Base-by-base conservation (phyloP, 2,888 invertebrate species). In the Diabrotica balteata region DNA sequence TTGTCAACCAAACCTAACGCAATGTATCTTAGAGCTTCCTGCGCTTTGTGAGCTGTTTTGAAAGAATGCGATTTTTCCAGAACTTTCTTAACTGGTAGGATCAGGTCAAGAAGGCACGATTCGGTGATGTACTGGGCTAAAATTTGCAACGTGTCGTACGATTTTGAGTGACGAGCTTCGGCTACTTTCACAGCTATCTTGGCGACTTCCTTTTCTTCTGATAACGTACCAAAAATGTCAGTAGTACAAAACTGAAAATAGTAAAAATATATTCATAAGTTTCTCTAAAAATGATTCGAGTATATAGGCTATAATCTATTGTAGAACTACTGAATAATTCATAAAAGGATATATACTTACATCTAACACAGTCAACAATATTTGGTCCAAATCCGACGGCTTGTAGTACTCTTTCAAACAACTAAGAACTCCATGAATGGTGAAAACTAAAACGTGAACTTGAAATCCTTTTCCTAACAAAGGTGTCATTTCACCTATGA, bases 191-290 rank as follows among this genome's bases (percentile, higher is more conserved):
- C 89, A 7, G 90, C 90, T 43, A 98, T 90, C 79, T 94, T 93
- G 0, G 90, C 89, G 0, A 97, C 90, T 84, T 97, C 95, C 82
- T 97, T 98, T 83, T 98, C 98, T 80, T 97, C 97, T 0, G 93
- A 91, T 6, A 93, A 86, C 10, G 89, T 87, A 0, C 96, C 96
- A 80, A 98, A 98, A 50, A 98, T 86, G 84, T 98, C 98, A 69
- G 93, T 90, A 53, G 90, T 89, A 73, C 95, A 95, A 7, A 97
- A 84, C 88, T 90, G 76, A 17, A 59, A 50, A 7, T 42, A 10
- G 4, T 49, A 52, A 11, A 63, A 63, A n/a, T n/a, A n/a, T n/a
- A n/a, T n/a, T n/a, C n/a, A n/a, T n/a, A n/a, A n/a, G n/a, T n/a
- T n/a, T n/a, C n/a, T n/a, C n/a, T n/a, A n/a, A n/a, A n/a, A n/a